phyloP scores from a whole-genome alignment of 2,113 vertebrate genomes.

The Grallaria varia region DNA sequence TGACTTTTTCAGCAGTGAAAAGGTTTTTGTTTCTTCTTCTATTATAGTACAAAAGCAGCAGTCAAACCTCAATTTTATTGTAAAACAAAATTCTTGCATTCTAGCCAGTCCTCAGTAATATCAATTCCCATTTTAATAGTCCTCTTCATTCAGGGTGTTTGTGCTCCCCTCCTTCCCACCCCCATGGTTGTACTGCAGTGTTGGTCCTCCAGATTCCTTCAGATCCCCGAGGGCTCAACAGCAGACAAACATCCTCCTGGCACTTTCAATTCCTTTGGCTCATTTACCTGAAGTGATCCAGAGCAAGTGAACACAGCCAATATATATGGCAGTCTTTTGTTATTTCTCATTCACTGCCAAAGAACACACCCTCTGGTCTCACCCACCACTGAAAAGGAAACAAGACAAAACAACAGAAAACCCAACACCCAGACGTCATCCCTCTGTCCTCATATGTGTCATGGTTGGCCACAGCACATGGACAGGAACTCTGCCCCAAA shows the following conservation, averaged over 20 bases:
- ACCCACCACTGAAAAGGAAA: background rate
- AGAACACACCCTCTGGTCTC: background rate
- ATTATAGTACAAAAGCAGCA: background rate
- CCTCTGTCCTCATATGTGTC: background rate
- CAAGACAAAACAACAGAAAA: background rate
- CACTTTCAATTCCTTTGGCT: background rate
- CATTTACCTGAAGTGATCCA: background rate
- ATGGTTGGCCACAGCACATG: background rate
- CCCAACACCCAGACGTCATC: background rate
- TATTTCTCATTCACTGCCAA: background rate
- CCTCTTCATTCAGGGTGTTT: background rate
- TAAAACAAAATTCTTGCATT: background rate
- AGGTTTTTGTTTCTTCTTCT: background rate
- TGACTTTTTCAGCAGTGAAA: background rate
- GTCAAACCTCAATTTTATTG: slow-evolving; percentile 2
- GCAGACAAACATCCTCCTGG: background rate
- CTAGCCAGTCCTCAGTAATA: background rate
- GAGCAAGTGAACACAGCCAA: background rate
- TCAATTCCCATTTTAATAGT: background rate
- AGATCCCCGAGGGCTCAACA: background rate
- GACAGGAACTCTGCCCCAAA: background rate
- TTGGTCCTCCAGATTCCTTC: background rate
- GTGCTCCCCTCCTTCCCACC: background rate
- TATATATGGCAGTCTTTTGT: background rate
- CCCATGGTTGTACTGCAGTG: fast-evolving